phyloP scores from a whole-genome alignment of 92 coral and sea anemone species.

The Palythoa caribaeorum region DNA sequence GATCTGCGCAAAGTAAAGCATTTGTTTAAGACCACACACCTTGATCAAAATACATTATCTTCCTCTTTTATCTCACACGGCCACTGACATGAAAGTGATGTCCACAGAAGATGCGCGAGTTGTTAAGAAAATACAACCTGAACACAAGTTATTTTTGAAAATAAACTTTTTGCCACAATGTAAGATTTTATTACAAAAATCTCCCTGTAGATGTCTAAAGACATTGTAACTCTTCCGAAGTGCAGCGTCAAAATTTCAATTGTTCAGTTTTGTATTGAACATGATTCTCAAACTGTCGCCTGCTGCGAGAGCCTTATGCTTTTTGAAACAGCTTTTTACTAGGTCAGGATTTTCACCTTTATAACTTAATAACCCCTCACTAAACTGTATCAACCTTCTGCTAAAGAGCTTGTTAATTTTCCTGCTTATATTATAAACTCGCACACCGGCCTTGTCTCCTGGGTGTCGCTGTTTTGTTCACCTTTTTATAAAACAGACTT shows the following conservation, averaged over 20 bases:
- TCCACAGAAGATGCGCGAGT: constrained; percentile 54
- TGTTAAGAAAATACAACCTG: constrained; percentile 47
- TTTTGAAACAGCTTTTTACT: background rate
- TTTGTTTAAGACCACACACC: constrained; percentile 71
- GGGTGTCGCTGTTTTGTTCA: background rate
- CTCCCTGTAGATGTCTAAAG: background rate
- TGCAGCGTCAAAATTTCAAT: background rate
- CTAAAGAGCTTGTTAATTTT: constrained; percentile 16
- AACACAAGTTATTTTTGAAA: constrained; percentile 57
- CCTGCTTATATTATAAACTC: constrained; percentile 35
- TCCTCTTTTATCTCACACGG: constrained; percentile 62
- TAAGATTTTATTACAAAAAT: background rate
- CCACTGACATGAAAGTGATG: constrained; percentile 43
- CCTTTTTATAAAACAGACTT: background rate
- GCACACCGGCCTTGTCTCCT: background rate
- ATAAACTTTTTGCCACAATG: constrained; percentile 34
- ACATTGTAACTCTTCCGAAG: background rate
- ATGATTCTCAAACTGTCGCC: constrained; percentile 36
- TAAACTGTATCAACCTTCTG: constrained; percentile 9
- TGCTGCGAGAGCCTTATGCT: constrained; percentile 28
- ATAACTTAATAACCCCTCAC: background rate
- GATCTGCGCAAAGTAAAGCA: constrained; percentile 22
- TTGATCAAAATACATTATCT: constrained; percentile 22
- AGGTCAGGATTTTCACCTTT: background rate
- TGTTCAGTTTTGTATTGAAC: constrained; percentile 36